Conservation (phyloP, 2,797 vertebrate species). For the Lepidocolaptes lacrymiger region DNA sequence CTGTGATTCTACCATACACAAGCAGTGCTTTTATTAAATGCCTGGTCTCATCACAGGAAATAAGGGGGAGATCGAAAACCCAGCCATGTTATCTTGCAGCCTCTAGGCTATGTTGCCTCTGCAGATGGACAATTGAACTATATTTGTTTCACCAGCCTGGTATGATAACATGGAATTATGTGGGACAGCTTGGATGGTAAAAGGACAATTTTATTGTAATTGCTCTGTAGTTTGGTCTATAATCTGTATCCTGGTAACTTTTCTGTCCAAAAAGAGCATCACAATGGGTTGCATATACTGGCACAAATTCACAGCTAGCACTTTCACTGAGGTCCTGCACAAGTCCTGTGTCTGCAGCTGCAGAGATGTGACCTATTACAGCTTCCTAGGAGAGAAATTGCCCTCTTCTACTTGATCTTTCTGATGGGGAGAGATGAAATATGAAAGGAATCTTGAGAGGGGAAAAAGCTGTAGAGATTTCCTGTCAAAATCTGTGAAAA, state of each 20-base stretch:
- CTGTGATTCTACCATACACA: not conserved
- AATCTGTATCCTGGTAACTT: not conserved
- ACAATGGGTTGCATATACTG: not conserved
- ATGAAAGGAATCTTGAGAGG: not conserved
- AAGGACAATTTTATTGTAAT: not conserved
- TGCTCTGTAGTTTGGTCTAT: not conserved
- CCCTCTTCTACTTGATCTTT: not conserved
- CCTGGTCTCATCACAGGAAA: not conserved
- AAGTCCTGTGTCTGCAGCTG: not conserved
- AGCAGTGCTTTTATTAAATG: not conserved
- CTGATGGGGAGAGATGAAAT: not conserved
- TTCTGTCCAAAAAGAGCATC: not conserved
- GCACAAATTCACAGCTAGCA: not conserved
- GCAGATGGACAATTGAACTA: not conserved
- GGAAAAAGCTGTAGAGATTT: not conserved
- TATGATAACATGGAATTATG: not conserved
- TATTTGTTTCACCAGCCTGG: not conserved
- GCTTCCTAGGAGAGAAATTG: not conserved
- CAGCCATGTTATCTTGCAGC: not conserved
- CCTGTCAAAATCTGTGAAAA: not conserved
- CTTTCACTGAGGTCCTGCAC: not conserved
- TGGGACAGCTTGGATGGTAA: not conserved
- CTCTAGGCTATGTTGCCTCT: not conserved
- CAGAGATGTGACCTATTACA: not conserved
- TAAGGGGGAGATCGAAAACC: not conserved